Conservation (phyloP, 2,888 invertebrate species). For the Gastrophysa polygoni region DNA sequence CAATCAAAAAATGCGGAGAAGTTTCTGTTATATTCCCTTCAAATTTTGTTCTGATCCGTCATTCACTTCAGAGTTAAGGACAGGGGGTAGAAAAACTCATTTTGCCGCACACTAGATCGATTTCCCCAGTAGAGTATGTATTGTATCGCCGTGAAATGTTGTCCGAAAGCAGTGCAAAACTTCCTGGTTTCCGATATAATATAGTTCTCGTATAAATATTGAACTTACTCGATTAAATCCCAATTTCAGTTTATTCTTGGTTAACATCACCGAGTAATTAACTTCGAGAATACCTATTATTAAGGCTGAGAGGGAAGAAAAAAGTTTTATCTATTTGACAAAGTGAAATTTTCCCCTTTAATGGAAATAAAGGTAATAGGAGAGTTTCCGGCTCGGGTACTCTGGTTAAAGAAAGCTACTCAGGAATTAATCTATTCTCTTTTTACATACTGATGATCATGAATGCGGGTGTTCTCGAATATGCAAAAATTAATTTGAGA, state of each 20-base stretch:
- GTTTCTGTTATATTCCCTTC: too few relatives aligned
- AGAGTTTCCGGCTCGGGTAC: not conserved
- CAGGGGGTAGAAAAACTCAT: too few relatives aligned
- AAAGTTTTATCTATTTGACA: not conserved
- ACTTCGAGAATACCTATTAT: not conserved
- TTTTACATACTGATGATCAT: not conserved
- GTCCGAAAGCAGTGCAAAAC: not conserved
- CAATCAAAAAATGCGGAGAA: too few relatives aligned
- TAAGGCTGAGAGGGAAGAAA: not conserved
- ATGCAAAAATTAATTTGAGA: not conserved
- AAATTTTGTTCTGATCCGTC: too few relatives aligned
- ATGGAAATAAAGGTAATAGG: not conserved
- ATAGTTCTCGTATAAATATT: too few relatives aligned
- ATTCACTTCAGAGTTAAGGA: too few relatives aligned
- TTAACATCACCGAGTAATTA: not conserved
- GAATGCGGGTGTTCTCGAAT: not conserved
- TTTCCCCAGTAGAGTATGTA: too few relatives aligned
- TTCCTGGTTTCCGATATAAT: not conserved
- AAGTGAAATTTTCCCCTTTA: not conserved
- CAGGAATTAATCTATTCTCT: not conserved
- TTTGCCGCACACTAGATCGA: too few relatives aligned
- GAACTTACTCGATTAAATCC: not conserved
- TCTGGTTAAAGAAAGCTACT: not conserved
- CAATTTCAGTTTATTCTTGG: not conserved
- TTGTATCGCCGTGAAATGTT: not conserved